Conservation (phyloP, 2,797 vertebrate genomes). For the Myotis planiceps region DNA sequence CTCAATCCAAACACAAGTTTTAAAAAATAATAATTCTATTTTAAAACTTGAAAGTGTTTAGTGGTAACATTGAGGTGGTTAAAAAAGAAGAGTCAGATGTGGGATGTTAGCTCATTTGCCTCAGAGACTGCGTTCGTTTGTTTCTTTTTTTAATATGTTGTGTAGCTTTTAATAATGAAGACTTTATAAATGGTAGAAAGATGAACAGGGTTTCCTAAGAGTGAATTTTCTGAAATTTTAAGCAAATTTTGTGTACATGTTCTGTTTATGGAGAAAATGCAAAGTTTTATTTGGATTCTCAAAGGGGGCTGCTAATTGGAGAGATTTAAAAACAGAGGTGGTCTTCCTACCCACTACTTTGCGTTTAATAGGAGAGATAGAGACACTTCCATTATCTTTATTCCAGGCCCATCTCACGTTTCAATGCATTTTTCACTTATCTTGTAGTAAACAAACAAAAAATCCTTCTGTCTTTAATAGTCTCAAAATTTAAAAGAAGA, state of each 20-base stretch:
- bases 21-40: slow-evolving; percentile 27
- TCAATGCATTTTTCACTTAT: not conserved
- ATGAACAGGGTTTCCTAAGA: not conserved
- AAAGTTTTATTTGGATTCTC: not conserved
- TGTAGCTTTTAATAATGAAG: slow-evolving; percentile 6
- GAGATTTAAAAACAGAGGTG: not conserved
- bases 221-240: not conserved
- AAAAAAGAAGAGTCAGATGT: not conserved
- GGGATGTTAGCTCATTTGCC: not conserved
- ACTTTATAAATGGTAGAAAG: not conserved
- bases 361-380: not conserved
- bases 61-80: not conserved
- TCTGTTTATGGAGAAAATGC: not conserved
- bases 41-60: not conserved
- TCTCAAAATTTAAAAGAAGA: not conserved
- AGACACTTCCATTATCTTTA: not conserved
- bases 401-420: not conserved
- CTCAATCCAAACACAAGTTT: slow-evolving; percentile 4
- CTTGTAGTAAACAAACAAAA: not conserved
- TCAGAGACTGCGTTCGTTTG: not conserved
- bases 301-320: not conserved
- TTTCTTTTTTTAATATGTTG: not conserved
- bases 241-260: not conserved
- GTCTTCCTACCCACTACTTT: not conserved
- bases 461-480: not conserved